Evolutionary conservation across 2,797 vertebrate genomes (phyloP).

Genomic region (Darevskia nairensis): DNA sequence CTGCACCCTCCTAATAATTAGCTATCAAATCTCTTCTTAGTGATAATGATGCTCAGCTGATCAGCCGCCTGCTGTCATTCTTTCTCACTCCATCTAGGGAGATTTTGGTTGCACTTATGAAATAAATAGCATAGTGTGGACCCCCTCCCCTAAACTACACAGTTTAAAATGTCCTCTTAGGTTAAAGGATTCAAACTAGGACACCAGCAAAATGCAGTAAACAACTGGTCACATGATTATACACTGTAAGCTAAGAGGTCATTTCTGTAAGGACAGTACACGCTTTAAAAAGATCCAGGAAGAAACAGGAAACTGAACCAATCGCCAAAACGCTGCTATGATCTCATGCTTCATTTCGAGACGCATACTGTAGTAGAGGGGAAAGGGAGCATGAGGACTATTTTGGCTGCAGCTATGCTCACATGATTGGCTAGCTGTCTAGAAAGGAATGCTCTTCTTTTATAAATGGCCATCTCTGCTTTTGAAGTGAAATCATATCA

Average conservation of each 20-base stretch:
- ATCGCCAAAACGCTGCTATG: slow-evolving; percentile 78
- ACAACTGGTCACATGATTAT: slow-evolving; percentile 75
- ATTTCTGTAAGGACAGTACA: slow-evolving; percentile 64
- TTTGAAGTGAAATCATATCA: slow-evolving; percentile 74
- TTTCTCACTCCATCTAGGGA: slow-evolving; percentile 3
- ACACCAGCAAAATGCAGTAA: slow-evolving; percentile 65
- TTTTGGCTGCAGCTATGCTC: slow-evolving; percentile 79
- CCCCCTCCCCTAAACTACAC: slow-evolving; percentile 12
- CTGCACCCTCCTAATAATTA: slow-evolving; percentile 37
- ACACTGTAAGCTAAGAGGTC: slow-evolving; percentile 65
- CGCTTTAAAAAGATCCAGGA: slow-evolving; percentile 79
- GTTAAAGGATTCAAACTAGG: slow-evolving; percentile 68
- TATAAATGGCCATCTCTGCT: slow-evolving; percentile 68
- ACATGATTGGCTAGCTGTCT: slow-evolving; percentile 74
- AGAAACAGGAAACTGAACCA: slow-evolving; percentile 80
- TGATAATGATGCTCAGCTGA: neutral
- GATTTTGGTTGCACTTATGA: slow-evolving; percentile 13
- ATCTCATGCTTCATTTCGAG: slow-evolving; percentile 81
- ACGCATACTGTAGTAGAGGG: slow-evolving; percentile 75
- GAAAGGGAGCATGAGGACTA: slow-evolving; percentile 80
- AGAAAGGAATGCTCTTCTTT: slow-evolving; percentile 71
- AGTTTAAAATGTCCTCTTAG: slow-evolving; percentile 54
- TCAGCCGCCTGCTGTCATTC: slow-evolving; percentile 24
- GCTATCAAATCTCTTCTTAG: slow-evolving; percentile 19
- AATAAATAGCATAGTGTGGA: slow-evolving; percentile 36